These are phyloP conservation scores for Xanthia icteritia DNA, from an alignment of 2,888 invertebrate genomes.

Conservation along the genomic window DNA sequence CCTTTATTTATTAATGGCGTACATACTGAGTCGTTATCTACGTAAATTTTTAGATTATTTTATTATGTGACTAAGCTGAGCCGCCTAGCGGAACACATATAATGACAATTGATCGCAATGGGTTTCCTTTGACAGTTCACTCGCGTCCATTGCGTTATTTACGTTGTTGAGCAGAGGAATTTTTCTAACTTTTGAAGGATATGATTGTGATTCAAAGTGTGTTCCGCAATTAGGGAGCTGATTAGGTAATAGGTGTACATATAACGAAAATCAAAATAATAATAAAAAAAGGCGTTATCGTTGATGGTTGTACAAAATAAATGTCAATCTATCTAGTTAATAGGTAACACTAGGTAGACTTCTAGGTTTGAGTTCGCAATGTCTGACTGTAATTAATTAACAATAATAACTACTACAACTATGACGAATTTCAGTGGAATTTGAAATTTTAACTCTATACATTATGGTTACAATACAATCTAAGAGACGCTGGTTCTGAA, in stretches of 20 bases:
- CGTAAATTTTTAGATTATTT: background rate
- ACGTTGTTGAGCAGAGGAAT: too few species aligned
- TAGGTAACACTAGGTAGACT: background rate
- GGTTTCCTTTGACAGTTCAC: too few species aligned
- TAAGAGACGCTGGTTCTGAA: background rate
- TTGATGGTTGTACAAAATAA: background rate
- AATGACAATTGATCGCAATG: too few species aligned
- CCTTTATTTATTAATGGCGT: conserved; percentile 4
- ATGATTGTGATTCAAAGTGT: too few species aligned
- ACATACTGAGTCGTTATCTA: background rate
- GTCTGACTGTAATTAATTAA: background rate
- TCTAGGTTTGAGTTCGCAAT: background rate
- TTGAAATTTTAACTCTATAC: too few species aligned
- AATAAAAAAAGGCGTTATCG: too few species aligned
- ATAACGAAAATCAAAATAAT: background rate
- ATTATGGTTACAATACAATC: background rate
- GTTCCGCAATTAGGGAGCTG: background rate
- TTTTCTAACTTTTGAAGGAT: too few species aligned
- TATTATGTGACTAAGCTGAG: background rate
- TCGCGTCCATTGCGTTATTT: too few species aligned
- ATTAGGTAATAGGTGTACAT: background rate
- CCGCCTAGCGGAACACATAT: too few species aligned
- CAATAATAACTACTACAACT: background rate
- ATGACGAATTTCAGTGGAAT: background rate
- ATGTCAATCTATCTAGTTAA: background rate